Evolutionary conservation across 2,888 invertebrate species (phyloP).

Genomic region (Scaptodrosophila latifasciaeformis): DNA sequence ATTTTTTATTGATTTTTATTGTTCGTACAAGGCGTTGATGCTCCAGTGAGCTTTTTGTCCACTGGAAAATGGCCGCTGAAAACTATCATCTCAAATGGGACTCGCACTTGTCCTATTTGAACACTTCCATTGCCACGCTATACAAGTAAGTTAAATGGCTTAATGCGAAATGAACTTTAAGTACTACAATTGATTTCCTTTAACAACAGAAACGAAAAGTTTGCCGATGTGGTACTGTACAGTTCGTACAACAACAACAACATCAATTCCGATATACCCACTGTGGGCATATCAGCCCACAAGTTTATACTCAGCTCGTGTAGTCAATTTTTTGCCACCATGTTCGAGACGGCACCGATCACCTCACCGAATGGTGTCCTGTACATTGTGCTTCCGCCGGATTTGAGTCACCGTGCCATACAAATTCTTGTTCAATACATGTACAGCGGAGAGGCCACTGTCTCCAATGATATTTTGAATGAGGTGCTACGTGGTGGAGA

Average conservation of each 20-base stretch:
- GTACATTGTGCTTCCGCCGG: constrained; percentile 86
- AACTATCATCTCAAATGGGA: constrained; percentile 94
- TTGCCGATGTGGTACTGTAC: constrained; percentile 87
- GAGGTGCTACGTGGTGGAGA: constrained; percentile 88
- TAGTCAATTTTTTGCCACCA: constrained; percentile 78
- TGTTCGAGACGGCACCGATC: constrained; percentile 73
- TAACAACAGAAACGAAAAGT: constrained; percentile 83
- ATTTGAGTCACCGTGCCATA: constrained; percentile 86
- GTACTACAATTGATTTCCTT: background rate
- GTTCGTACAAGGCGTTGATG: constrained; percentile 11
- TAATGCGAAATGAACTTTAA: background rate
- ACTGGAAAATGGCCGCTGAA: constrained; percentile 78
- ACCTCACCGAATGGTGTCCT: constrained; percentile 76
- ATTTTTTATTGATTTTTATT: constrained; percentile 45
- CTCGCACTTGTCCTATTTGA: constrained; percentile 87
- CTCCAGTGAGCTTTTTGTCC: no score
- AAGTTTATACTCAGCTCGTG: constrained; percentile 89
- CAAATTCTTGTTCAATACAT: constrained; percentile 90
- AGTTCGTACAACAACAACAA: constrained; percentile 78
- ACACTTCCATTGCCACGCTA: constrained; percentile 86
- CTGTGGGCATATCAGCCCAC: constrained; percentile 88
- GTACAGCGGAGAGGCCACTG: constrained; percentile 87
- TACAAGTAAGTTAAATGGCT: constrained; percentile 70
- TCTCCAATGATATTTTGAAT: constrained; percentile 88
- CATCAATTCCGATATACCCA: constrained; percentile 72